A percentile compares a stretch with the other conserved stretches of the same genome.
These are phyloP conservation scores for Drosophila pectinifera DNA, from an alignment of 1,140 invertebrate species.

Conservation along the genomic window DNA sequence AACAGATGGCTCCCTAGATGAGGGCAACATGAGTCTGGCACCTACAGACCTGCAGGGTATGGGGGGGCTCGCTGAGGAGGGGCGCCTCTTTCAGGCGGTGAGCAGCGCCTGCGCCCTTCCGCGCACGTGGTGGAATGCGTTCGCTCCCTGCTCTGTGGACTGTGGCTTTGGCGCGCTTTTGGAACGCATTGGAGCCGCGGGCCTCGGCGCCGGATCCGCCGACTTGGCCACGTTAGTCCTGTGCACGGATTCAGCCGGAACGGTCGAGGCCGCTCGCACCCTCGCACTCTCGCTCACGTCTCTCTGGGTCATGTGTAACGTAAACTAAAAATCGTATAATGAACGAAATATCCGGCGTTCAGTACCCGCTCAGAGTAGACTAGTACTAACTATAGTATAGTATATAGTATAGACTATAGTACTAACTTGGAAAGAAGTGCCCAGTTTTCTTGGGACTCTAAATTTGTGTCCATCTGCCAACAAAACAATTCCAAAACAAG, in stretches of 20 bases:
- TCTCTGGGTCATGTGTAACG: conserved; percentile 6
- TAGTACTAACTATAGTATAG: too few relatives aligned
- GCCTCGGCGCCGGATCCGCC: conserved; percentile 22
- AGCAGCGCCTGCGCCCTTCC: conserved; percentile 19
- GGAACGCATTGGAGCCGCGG: conserved; percentile 14
- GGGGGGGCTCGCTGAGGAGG: too few relatives aligned
- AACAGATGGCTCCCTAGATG: conserved; percentile 27
- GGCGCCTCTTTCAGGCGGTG: too few relatives aligned
- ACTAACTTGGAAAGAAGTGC: neutral
- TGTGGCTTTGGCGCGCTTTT: conserved; percentile 27
- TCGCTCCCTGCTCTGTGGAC: neutral
- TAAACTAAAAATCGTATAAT: neutral
- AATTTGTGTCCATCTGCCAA: neutral
- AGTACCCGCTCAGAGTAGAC: neutral
- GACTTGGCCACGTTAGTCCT: conserved; percentile 37
- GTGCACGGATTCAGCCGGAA: conserved; percentile 30
- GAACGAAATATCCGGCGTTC: conserved; percentile 5
- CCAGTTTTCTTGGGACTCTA: conserved; percentile 1
- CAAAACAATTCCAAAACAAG: conserved; percentile 1
- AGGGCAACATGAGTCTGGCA: neutral
- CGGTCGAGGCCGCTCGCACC: conserved; percentile 24
- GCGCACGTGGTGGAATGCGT: conserved; percentile 34
- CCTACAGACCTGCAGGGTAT: too few relatives aligned
- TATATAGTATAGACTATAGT: too few relatives aligned
- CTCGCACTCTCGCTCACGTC: neutral